Base-by-base conservation (phyloP, 1,140 invertebrate genomes). In the Habropoda laboriosa region DNA sequence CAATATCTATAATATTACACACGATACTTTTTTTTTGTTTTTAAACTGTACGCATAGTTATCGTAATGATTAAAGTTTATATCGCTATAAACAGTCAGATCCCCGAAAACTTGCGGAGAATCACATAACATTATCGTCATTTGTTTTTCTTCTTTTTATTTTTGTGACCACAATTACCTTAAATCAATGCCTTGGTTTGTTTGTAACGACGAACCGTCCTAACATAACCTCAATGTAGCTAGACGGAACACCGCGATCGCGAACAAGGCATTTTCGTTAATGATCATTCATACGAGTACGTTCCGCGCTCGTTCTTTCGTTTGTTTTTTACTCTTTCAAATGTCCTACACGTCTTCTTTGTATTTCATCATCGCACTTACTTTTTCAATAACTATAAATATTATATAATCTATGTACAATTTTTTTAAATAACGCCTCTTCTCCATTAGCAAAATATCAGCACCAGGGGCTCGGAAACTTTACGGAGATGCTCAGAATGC, bases 1-100 rank as follows among this genome's bases (percentile, higher is more conserved):
- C 87, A 86, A 85, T 91, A 91, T 88, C 90, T 90, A 89, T 90
- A 92, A 92, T 90, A 92, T 91, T 92, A 93, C 91, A 92, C 90
- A 93, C 90, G 89, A 91, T 92, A 92, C 81, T 55, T 76, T 79
- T 79, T 63, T 66, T 67, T 81, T 40, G 67, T 53, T 83, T 90
- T 92, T 91, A 82, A 92, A 92, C 89, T 90, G 85, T 92, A 92
- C 90, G 91, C 89, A 90, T 89, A 91, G 87, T 92, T 82, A 77
- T 88, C 87, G 88, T 92, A 90, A 89, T 91, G 88, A 89, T 90
- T 90, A 91, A 90, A 73, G 72, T 74, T 82, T 75, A 85, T 83
- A 73, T 80, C 83, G 89, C 88, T 91, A 92, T 90, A 89, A 88
- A 93, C 91, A 92, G 89, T 91, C 86, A 87, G 78, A 90, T 90